phyloP scores from a whole-genome alignment of 2,113 vertebrate species.

The Gorilla gorilla region DNA sequence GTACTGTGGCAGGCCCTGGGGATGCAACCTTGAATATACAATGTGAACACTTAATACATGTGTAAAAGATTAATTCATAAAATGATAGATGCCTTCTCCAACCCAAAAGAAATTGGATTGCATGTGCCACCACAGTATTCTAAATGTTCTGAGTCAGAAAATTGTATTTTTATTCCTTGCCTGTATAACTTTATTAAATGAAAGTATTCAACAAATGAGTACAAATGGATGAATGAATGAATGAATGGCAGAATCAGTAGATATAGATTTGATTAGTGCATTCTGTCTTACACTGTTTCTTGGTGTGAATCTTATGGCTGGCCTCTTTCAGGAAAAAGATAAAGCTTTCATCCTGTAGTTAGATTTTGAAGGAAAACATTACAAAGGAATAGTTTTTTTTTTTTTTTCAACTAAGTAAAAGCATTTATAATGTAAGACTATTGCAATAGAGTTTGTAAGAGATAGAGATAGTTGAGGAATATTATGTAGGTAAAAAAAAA shows the following conservation, averaged over 20 bases:
- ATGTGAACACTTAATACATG: not conserved
- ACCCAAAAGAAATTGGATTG: not conserved
- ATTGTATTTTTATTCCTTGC: not conserved
- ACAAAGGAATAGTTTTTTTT: not conserved
- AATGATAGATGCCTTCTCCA: not conserved
- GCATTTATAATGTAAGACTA: not conserved
- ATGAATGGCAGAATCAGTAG: not conserved
- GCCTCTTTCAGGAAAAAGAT: not conserved
- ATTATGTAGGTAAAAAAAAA: not conserved
- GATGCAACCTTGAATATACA: not conserved
- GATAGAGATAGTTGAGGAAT: not conserved
- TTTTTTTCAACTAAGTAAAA: not conserved
- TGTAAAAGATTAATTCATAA: not conserved
- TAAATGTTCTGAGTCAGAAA: not conserved
- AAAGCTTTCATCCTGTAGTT: not conserved
- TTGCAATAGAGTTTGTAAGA: not conserved
- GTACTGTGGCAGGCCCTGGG: not conserved
- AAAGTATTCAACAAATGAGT: not conserved
- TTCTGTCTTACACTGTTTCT: not conserved
- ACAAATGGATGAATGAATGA: not conserved
- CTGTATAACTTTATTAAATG: not conserved
- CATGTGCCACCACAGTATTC: not conserved
- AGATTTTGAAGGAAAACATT: conserved; percentile 32
- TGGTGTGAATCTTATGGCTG: not conserved
- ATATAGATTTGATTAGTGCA: not conserved